These are phyloP conservation scores for Gallinago stenura DNA, from an alignment of 2,797 vertebrate species.

Conservation along the genomic window DNA sequence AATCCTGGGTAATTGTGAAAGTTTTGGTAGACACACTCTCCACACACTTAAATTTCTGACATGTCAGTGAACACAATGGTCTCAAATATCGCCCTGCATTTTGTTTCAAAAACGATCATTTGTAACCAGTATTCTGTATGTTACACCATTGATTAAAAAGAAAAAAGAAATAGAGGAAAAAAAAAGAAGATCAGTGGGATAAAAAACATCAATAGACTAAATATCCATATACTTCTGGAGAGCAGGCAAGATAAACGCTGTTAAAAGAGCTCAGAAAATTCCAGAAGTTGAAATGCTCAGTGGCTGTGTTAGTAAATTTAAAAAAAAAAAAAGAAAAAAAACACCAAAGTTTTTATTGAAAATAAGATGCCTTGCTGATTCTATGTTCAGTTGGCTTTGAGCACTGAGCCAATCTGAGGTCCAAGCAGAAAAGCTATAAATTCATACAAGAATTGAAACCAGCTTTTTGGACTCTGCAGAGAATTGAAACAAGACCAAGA, in stretches of 20 bases:
- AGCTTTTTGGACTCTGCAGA: conserved; percentile 3
- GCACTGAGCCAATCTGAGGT: background rate
- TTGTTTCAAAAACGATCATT: background rate
- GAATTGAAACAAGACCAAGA: conserved; percentile 31
- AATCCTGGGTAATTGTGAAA: background rate
- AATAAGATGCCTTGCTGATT: background rate
- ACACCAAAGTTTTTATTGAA: background rate
- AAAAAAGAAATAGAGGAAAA: background rate
- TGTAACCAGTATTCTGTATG: background rate
- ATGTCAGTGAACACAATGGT: background rate
- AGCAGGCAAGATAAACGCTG: background rate
- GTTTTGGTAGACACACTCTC: background rate
- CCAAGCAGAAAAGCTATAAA: conserved; percentile 33
- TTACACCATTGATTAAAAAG: background rate
- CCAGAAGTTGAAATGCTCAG: background rate
- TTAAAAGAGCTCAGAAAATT: background rate
- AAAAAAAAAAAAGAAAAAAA: background rate
- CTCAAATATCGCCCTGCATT: background rate
- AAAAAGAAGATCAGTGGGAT: background rate
- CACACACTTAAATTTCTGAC: background rate
- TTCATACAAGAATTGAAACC: background rate
- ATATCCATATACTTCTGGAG: background rate
- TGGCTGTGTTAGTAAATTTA: background rate
- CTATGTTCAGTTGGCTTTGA: background rate
- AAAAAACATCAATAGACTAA: background rate